Percentiles rank a stretch among this genome's conserved stretches.
phyloP scores from a whole-genome alignment of 2,888 invertebrate species.

The Lasioglossum villosulum region DNA sequence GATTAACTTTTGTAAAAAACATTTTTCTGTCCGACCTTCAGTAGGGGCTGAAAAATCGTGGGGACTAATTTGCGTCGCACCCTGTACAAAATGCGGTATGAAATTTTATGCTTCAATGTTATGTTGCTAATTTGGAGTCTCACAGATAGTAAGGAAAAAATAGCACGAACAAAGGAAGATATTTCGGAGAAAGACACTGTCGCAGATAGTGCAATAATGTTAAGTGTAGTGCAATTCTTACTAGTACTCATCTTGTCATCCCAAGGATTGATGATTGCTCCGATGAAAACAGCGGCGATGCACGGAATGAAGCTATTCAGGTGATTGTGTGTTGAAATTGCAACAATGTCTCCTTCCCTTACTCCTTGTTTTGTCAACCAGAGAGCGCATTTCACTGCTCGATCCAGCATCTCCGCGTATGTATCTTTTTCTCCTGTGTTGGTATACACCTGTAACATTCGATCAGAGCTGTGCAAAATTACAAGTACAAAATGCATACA shows the following conservation, averaged over 20 bases:
- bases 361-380: conserved; percentile 77
- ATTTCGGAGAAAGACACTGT: background rate
- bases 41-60: no score
- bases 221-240: conserved; percentile 44
- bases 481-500: no score
- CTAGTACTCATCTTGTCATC: conserved; percentile 71
- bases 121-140: no score
- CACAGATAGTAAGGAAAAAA: background rate
- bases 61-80: no score
- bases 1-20: no score
- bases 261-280: conserved; percentile 77
- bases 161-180: no score
- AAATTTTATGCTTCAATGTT: no score
- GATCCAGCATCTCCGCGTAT: conserved; percentile 70
- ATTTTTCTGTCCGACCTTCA: no score
- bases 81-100: no score
- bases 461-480: background rate
- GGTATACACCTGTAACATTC: conserved; percentile 70
- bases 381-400: conserved; percentile 75
- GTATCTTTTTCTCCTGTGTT: conserved; percentile 69
- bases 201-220: background rate
- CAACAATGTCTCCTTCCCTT: conserved; percentile 70
- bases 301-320: conserved; percentile 75
- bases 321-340: conserved; percentile 74
- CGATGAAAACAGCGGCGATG: conserved; percentile 71